Percentiles rank a stretch among this genome's conserved stretches.
These are phyloP conservation scores for Lampris megalopsis DNA, from an alignment of 2,113 vertebrate species.

Conservation along the genomic window DNA sequence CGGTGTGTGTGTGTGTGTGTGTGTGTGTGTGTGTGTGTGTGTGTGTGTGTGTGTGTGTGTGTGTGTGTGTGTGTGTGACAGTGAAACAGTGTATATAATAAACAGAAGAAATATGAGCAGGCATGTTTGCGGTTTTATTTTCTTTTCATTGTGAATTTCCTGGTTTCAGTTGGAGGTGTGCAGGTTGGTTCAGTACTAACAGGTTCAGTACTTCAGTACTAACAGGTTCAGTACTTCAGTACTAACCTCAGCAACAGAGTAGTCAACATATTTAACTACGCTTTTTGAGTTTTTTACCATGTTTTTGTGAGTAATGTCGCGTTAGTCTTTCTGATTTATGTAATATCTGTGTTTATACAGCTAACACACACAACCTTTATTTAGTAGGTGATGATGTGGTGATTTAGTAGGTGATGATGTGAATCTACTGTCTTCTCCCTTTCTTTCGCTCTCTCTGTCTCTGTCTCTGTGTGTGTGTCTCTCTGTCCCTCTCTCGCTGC, in stretches of 20 bases:
- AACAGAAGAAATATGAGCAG: neutral
- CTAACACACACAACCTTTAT: constrained; percentile 51
- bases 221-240: no score
- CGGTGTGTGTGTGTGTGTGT: constrained; percentile 55
- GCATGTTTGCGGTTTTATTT: constrained; percentile 3
- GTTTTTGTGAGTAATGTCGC: neutral
- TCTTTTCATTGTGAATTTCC: no score
- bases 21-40: constrained; percentile 30
- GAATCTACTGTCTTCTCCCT: no score
- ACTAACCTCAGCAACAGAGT: neutral
- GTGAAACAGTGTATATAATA: neutral
- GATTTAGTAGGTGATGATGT: no score
- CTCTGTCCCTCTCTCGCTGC: no score
- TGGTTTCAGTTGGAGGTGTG: no score
- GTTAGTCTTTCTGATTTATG: constrained; percentile 1
- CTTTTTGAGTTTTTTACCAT: neutral
- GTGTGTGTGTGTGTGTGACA: constrained; percentile 9
- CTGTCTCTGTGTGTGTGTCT: no score
- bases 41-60: constrained; percentile 22
- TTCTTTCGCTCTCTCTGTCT: no score
- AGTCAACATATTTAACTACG: neutral
- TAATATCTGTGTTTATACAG: constrained; percentile 39
- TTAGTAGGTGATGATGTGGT: constrained; percentile 71
- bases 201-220: no score
- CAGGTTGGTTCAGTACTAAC: no score